Evolutionary conservation across 2,113 vertebrate species (phyloP).

Genomic region (Rhineura floridana): DNA sequence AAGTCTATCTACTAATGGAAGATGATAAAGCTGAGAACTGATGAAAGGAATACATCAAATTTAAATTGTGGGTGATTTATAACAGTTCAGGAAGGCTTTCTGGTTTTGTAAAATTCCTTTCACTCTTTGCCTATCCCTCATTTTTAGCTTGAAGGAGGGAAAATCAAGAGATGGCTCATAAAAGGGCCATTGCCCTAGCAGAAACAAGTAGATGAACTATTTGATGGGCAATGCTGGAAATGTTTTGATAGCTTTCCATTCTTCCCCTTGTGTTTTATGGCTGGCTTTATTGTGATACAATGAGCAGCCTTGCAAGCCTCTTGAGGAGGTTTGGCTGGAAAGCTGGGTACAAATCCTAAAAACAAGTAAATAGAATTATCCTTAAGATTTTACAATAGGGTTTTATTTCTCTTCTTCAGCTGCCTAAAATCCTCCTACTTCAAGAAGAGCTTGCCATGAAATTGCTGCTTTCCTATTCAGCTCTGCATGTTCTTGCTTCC

Average conservation of each 20-base stretch:
- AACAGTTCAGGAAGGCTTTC: background rate
- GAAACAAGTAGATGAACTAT: background rate
- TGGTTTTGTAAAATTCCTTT: background rate
- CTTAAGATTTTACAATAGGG: background rate
- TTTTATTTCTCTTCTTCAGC: conserved; percentile 1
- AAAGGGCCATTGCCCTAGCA: background rate
- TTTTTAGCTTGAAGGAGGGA: background rate
- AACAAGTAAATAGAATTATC: background rate
- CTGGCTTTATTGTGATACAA: background rate
- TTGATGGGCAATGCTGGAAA: background rate
- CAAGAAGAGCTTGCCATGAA: background rate
- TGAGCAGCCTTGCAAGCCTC: background rate
- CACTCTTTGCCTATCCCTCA: background rate
- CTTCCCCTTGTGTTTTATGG: background rate
- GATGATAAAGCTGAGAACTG: background rate
- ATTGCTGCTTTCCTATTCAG: background rate
- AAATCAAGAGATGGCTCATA: background rate
- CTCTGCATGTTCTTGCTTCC: background rate
- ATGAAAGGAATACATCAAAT: no score
- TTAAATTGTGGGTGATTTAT: background rate
- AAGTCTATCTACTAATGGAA: background rate
- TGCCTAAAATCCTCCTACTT: conserved; percentile 3
- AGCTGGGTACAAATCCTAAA: background rate
- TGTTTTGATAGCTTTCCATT: no score
- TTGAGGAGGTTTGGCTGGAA: background rate